Conservation (phyloP, 2,888 invertebrate species). For the Eupithecia exiguata region DNA sequence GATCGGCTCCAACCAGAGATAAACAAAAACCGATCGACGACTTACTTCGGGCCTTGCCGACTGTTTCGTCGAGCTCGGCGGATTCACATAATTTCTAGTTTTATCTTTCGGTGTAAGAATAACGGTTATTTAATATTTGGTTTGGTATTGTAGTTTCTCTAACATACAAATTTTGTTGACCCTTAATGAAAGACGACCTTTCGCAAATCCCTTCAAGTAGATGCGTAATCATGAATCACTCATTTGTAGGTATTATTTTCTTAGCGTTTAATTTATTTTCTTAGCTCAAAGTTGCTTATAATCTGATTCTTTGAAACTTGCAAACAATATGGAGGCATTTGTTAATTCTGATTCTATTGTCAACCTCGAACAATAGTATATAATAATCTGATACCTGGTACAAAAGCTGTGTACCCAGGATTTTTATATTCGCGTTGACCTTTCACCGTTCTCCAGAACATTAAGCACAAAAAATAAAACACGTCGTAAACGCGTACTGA, state of each 20-base stretch:
- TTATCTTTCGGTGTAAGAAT: not conserved
- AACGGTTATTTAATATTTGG: not conserved
- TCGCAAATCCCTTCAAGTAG: not conserved
- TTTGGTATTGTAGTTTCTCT: not conserved
- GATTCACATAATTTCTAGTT: not conserved
- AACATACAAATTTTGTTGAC: not conserved
- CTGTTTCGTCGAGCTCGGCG: not conserved
- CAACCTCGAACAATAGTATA: not conserved
- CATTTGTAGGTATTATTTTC: not conserved
- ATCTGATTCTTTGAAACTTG: not conserved
- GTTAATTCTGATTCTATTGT: not conserved
- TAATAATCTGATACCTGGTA: not conserved
- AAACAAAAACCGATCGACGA: not conserved
- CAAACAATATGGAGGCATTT: not conserved
- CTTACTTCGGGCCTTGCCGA: not conserved
- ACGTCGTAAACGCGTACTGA: conserved; percentile 18
- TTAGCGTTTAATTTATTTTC: too few species aligned
- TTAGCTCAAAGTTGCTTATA: not conserved
- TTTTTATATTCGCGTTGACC: conserved; percentile 30
- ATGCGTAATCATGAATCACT: too few species aligned
- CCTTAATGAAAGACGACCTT: not conserved
- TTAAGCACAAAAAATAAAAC: conserved; percentile 35
- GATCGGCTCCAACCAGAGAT: not conserved
- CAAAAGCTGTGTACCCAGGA: conserved; percentile 1
- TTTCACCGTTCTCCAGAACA: conserved; percentile 30